Evolutionary conservation across 1,140 invertebrate genomes (phyloP).

Genomic region (Drosophila equinoxialis): DNA sequence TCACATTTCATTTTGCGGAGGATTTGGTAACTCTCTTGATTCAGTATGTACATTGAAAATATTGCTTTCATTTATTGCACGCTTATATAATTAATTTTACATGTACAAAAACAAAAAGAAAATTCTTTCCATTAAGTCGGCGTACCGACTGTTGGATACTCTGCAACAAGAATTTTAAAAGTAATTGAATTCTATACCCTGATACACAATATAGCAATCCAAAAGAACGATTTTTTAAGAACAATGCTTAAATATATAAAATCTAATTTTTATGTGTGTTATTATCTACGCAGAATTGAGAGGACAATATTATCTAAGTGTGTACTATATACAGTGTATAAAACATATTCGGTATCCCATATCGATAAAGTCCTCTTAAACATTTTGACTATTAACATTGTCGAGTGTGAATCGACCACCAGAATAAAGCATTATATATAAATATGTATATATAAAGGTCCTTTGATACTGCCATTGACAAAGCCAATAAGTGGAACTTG

Average conservation of each 20-base stretch:
- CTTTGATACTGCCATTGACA: no score
- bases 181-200: background rate
- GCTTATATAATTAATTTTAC: slow-evolving; percentile 25
- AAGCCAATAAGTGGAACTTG: no score
- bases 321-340: slow-evolving; percentile 7
- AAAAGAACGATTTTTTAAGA: background rate
- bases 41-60: slow-evolving; percentile 9
- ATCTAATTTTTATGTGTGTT: no score
- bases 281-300: background rate
- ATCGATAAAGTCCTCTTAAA: background rate
- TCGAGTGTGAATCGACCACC: no score
- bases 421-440: no score
- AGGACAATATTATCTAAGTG: background rate
- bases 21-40: background rate
- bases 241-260: no score
- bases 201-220: no score
- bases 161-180: slow-evolving; percentile 6
- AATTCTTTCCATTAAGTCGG: background rate
- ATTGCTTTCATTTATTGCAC: slow-evolving; percentile 43
- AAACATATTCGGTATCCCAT: background rate
- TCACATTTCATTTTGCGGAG: background rate
- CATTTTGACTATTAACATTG: no score
- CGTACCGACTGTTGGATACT: slow-evolving; percentile 2
- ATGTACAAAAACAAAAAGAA: background rate
- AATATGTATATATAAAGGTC: no score